Base-by-base conservation (phyloP, 2,888 invertebrate genomes). In the Julus scanicus region DNA sequence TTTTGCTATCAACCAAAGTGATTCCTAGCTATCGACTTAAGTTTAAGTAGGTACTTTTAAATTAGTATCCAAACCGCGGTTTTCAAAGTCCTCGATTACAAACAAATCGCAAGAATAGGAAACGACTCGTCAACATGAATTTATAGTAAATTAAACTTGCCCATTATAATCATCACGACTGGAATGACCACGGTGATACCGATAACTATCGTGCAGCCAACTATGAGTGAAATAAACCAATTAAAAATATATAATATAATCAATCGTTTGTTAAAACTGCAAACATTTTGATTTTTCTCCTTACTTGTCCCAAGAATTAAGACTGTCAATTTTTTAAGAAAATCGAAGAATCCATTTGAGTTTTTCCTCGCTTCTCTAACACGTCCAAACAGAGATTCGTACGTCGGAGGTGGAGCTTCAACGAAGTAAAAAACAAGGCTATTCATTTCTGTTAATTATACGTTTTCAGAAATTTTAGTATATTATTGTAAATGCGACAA, bases 111-210 rank as follows among this genome's bases (percentile, higher is more conserved):
- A 39, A 39, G 17, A 83, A 13, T n/a, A 15, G 84, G 3, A 40
- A 83, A 44, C 44, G 6, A 44, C 44, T 29, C 29, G 29, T 1
- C 29, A 29, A 29, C 5, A 44, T 44, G 15, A 9, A n/a, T n/a
- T 9, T 83, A 37, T 83, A 2, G 6, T 39, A 83, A 83, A 83
- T 17, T 2, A 9, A 5, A 29, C 92, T 90, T 90, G 91, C 93
- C 95, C 91, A 95, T 94, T 37, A 94, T 93, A 90, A 95, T 94
- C 95, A 95, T 95, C 90, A 94, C 94, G 89, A 95, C 93, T 87
- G 95, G 95, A 90, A 95, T 93, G 40, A 94, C 94, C 90, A 95
- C 93, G 17, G 94, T 94, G 86, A 95, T 92, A 80, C 94, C 95
- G 90, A 95, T 92, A 89, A 94, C 93, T 89, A 95, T 93, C 49